These are phyloP conservation scores for Argya squamiceps DNA, from an alignment of 2,797 vertebrate genomes.

Conservation along the genomic window DNA sequence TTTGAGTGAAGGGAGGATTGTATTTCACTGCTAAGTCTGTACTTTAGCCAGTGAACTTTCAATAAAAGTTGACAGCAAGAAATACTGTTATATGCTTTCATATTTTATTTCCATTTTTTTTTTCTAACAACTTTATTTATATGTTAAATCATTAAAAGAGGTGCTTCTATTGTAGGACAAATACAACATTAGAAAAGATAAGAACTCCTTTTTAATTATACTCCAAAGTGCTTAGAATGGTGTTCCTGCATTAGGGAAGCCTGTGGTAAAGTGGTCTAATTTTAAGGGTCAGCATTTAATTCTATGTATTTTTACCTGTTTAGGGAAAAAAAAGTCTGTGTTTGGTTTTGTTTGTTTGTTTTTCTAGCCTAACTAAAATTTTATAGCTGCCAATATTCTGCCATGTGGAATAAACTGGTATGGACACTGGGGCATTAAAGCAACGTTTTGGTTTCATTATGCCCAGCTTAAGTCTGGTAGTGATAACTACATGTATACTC, in stretches of 20 bases:
- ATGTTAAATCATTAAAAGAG: not conserved
- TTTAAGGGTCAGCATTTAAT: not conserved
- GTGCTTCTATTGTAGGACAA: not conserved
- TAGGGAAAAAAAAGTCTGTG: not conserved
- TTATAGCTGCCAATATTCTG: not conserved
- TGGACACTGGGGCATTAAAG: not conserved
- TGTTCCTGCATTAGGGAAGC: not conserved
- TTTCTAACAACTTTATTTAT: not conserved
- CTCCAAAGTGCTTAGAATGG: not conserved
- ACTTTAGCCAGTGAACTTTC: not conserved
- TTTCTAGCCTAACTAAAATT: not conserved
- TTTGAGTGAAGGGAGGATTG: not conserved
- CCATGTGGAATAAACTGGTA: not conserved
- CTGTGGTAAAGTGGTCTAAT: not conserved
- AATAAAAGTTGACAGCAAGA: not conserved
- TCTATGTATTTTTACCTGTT: not conserved
- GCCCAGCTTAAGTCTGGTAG: not conserved
- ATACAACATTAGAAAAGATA: not conserved
- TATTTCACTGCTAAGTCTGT: not conserved
- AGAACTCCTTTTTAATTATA: not conserved
- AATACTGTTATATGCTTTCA: not conserved
- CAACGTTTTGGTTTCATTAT: not conserved
- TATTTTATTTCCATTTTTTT: not conserved
- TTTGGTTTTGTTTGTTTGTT: not conserved
- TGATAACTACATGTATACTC: rapidly evolving